phyloP scores from a whole-genome alignment of 1,140 invertebrate genomes.

The Ridgeia piscesae region DNA sequence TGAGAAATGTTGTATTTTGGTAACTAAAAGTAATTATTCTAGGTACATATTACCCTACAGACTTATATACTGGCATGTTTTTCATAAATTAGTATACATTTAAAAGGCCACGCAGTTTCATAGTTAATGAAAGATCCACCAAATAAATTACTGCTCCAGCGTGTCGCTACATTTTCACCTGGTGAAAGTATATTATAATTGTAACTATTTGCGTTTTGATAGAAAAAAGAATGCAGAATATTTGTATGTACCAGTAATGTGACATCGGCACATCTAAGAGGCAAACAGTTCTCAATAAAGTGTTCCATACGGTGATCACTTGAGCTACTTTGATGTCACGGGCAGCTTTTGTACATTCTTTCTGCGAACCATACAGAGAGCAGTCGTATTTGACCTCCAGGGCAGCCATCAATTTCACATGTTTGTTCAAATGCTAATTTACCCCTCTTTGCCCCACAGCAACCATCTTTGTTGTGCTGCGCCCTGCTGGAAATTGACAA shows the following conservation, averaged over 20 bases:
- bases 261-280: neutral
- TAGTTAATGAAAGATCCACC: neutral
- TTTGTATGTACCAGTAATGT: neutral
- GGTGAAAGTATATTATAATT: neutral
- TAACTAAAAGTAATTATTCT: too few relatives aligned
- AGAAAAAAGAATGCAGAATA: neutral
- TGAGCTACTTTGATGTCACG: neutral
- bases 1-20: neutral
- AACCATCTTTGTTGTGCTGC: neutral
- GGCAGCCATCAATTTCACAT: neutral
- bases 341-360: neutral
- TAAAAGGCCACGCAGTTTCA: neutral
- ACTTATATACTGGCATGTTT: neutral
- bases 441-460: neutral
- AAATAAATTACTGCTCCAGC: neutral
- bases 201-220: neutral
- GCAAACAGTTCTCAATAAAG: neutral
- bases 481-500: neutral
- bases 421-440: neutral
- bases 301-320: neutral
- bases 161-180: neutral
- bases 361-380: neutral
- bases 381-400: neutral
- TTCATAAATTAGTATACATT: neutral
- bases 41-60: neutral